Evolutionary conservation across 2,888 invertebrate genomes (phyloP).

Genomic region (Rotaria macrura): DNA sequence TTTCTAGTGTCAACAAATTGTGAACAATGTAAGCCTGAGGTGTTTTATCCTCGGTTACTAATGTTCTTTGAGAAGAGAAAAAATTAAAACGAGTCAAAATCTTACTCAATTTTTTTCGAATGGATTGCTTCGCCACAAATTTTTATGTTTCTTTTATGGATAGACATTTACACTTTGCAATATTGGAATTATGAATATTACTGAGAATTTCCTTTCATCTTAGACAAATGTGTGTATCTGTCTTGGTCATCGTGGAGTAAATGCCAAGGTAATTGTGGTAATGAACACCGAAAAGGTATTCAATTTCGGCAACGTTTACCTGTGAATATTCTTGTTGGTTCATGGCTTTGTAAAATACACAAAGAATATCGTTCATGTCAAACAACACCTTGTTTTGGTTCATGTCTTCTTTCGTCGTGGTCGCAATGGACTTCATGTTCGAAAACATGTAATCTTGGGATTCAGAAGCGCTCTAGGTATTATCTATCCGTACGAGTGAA

Average conservation of each 20-base stretch:
- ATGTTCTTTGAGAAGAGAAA: too few species aligned
- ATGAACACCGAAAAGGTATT: not conserved
- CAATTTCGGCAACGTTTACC: not conserved
- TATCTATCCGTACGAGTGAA: conserved; percentile 50
- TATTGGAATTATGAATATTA: too few species aligned
- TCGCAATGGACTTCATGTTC: conserved; percentile 51
- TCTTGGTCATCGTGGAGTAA: conserved; percentile 44
- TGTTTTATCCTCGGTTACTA: too few species aligned
- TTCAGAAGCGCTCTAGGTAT: conserved; percentile 45
- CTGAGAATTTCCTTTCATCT: too few species aligned
- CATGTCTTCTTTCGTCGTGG: conserved; percentile 42
- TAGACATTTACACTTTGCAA: too few species aligned
- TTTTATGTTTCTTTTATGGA: too few species aligned
- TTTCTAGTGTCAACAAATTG: too few species aligned
- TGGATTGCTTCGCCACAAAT: too few species aligned
- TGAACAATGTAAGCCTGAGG: too few species aligned
- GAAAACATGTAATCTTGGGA: conserved; percentile 50
- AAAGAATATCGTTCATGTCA: not conserved
- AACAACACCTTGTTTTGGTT: not conserved
- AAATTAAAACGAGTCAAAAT: too few species aligned
- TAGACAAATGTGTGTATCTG: conserved; percentile 46
- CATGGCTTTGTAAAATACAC: conserved; percentile 36
- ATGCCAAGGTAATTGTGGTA: conserved; percentile 46
- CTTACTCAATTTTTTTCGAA: too few species aligned
- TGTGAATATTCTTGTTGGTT: conserved; percentile 36